phyloP scores from a whole-genome alignment of 92 coral and sea anemone species.

The Epizoanthus rinbou region DNA sequence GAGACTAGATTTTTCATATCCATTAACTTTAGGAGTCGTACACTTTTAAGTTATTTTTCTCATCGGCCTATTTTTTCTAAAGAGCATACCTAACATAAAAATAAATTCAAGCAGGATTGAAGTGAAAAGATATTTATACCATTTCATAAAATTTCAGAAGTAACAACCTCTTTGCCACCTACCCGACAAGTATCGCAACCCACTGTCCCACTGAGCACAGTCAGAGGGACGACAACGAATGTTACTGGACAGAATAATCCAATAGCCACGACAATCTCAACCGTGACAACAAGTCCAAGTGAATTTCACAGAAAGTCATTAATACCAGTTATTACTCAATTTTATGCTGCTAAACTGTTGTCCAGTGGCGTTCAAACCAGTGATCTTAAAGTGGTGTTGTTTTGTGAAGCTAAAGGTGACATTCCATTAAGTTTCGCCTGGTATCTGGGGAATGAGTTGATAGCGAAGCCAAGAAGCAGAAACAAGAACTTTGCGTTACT shows the following conservation, averaged over 20 bases:
- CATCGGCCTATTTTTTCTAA: too few species aligned
- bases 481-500: neutral
- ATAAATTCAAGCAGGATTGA: too few species aligned
- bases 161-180: neutral
- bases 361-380: neutral
- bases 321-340: neutral
- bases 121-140: too few species aligned
- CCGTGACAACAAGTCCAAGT: neutral
- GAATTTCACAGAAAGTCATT: neutral
- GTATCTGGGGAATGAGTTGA: conserved; percentile 1
- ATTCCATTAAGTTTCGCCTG: neutral
- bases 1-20: too few species aligned
- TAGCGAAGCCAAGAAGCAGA: neutral
- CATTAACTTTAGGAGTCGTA: too few species aligned
- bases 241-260: neutral
- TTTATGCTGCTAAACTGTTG: neutral
- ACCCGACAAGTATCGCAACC: neutral
- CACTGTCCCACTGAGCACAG: neutral
- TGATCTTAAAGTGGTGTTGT: neutral
- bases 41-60: too few species aligned
- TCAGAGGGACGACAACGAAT: too few species aligned
- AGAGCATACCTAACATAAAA: too few species aligned
- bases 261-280: neutral
- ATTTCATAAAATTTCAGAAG: neutral
- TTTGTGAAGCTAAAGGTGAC: neutral